These are phyloP conservation scores for Hemithea aestivaria DNA, from an alignment of 2,888 invertebrate genomes.

Conservation along the genomic window DNA sequence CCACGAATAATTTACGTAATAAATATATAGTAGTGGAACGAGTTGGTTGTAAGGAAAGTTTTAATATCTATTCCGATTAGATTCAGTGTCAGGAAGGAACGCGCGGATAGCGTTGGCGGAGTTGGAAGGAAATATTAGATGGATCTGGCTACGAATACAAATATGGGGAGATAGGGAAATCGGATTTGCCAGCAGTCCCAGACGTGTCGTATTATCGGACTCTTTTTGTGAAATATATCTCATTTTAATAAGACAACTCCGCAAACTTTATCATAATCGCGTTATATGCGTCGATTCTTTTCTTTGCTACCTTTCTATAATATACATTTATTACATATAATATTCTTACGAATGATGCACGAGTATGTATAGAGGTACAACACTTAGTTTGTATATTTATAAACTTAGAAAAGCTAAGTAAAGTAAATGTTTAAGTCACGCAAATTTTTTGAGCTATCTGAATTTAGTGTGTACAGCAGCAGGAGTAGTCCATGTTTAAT, in stretches of 20 bases:
- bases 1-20: constrained; percentile 38
- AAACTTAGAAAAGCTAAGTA: too few species aligned
- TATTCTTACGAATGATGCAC: too few species aligned
- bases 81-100: constrained; percentile 78
- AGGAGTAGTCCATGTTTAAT: too few species aligned
- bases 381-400: too few species aligned
- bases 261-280: constrained; percentile 24
- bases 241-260: constrained; percentile 57
- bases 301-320: too few species aligned
- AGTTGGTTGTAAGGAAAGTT: constrained; percentile 69
- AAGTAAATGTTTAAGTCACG: too few species aligned
- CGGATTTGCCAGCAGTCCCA: constrained; percentile 71
- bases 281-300: constrained; percentile 8
- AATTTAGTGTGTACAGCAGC: too few species aligned
- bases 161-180: constrained; percentile 77
- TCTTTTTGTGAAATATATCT: constrained; percentile 66
- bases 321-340: too few species aligned
- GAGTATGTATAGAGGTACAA: too few species aligned
- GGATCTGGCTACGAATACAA: constrained; percentile 76
- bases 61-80: constrained; percentile 80
- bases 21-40: constrained; percentile 46
- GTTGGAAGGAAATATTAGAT: constrained; percentile 77
- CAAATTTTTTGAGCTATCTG: too few species aligned
- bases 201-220: constrained; percentile 73
- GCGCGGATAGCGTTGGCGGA: constrained; percentile 71